A percentile compares a stretch with the other conserved stretches of the same genome.
phyloP scores from a whole-genome alignment of 64 coral and sea anemone genomes.

The Montipora sp. region DNA sequence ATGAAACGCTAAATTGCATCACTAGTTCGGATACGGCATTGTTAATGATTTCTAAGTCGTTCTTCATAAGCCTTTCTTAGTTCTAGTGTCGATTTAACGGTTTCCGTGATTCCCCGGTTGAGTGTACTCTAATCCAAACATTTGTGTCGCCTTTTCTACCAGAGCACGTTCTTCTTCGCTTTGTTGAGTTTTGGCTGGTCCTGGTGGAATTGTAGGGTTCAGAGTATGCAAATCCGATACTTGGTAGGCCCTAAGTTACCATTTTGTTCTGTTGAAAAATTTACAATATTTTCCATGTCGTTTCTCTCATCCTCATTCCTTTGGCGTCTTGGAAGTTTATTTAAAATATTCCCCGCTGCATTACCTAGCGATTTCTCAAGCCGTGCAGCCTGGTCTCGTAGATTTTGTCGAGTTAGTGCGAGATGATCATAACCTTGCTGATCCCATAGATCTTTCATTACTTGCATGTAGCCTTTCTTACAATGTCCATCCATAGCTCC shows the following conservation, averaged over 20 bases:
- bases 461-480: background rate
- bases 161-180: background rate
- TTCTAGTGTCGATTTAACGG: background rate
- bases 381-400: constrained; percentile 24
- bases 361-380: background rate
- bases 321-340: background rate
- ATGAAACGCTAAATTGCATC: background rate
- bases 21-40: constrained; percentile 7
- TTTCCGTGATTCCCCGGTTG: background rate
- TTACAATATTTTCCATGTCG: constrained; percentile 45
- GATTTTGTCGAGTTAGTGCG: constrained; percentile 16
- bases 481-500: background rate
- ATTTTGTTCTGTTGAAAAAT: constrained; percentile 39
- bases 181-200: background rate
- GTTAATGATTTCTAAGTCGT: background rate
- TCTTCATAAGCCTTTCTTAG: constrained; percentile 10
- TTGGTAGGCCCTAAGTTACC: background rate
- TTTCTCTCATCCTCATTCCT: constrained; percentile 28
- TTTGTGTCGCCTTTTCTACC: background rate
- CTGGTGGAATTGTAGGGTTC: background rate
- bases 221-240: background rate
- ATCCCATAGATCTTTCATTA: background rate
- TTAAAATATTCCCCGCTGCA: constrained; percentile 10
- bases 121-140: constrained; percentile 24
- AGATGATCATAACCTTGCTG: constrained; percentile 16